Evolutionary conservation across 2,113 vertebrate species (phyloP).

Genomic region (Riparia riparia): DNA sequence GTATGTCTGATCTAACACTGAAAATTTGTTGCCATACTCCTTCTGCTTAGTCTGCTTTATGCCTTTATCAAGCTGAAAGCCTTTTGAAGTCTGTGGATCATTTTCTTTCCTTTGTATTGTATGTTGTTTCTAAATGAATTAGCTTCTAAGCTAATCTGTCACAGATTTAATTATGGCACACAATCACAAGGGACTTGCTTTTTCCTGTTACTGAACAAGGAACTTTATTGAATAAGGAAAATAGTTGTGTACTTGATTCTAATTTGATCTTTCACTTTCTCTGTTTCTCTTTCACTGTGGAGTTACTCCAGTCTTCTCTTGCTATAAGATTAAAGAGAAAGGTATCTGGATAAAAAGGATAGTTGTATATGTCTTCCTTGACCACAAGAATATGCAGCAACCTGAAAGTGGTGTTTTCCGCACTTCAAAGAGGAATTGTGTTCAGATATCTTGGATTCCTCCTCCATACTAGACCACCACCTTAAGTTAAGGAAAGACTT

Average conservation of each 20-base stretch:
- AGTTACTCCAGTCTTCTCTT: neutral
- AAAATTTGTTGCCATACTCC: neutral
- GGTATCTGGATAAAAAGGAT: neutral
- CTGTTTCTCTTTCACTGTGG: neutral
- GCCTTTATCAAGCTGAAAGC: conserved; percentile 11
- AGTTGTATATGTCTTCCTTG: neutral
- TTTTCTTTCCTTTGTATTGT: conserved; percentile 44
- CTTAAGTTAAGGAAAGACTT: neutral
- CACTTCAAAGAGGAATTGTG: neutral
- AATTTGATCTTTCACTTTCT: neutral
- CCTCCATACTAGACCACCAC: neutral
- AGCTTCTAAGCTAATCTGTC: conserved; percentile 54
- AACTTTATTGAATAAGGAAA: conserved; percentile 15
- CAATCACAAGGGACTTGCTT: conserved; percentile 13
- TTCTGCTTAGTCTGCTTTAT: conserved; percentile 1
- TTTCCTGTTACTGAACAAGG: neutral
- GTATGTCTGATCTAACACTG: neutral
- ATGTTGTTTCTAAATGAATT: conserved; percentile 49
- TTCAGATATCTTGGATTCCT: neutral
- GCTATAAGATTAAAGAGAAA: neutral
- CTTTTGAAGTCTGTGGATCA: conserved; percentile 49
- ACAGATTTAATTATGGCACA: conserved; percentile 48
- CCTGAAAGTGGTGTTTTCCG: neutral
- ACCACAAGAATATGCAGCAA: neutral
- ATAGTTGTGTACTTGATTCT: conserved; percentile 10